A percentile compares a stretch with the other conserved stretches of the same genome.
phyloP scores from a whole-genome alignment of 2,113 vertebrate species.

The Semicossyphus pulcher region DNA sequence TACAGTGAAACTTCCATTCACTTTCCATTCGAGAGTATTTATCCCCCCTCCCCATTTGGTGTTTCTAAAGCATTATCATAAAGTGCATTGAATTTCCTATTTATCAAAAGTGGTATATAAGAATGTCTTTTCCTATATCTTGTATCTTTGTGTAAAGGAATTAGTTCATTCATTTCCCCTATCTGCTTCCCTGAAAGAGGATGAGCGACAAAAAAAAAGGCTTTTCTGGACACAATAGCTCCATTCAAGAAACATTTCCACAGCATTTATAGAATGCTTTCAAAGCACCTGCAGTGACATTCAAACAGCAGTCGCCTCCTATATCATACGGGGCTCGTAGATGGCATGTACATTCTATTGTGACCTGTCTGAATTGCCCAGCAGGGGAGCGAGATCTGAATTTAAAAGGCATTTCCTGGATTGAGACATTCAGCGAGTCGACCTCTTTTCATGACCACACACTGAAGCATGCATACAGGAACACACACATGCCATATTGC shows the following conservation, averaged over 20 bases:
- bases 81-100: neutral
- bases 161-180: conserved; percentile 37
- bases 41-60: neutral
- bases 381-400: conserved; percentile 37
- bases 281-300: conserved; percentile 48
- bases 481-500: neutral
- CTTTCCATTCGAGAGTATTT: too few relatives aligned
- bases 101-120: neutral
- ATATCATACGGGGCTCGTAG: conserved; percentile 14
- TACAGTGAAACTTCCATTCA: too few relatives aligned
- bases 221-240: conserved; percentile 24
- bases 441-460: conserved; percentile 8
- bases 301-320: conserved; percentile 31
- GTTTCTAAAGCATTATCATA: neutral
- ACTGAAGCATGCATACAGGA: neutral
- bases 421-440: conserved; percentile 17
- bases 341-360: conserved; percentile 37
- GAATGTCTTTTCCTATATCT: conserved; percentile 5
- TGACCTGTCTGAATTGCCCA: conserved; percentile 50
- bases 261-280: conserved; percentile 36
- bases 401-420: conserved; percentile 36
- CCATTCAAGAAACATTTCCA: conserved; percentile 45
- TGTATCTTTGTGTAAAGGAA: conserved; percentile 4
- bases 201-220: conserved; percentile 18
- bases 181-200: conserved; percentile 24